phyloP scores from a whole-genome alignment of 2,797 vertebrate genomes.

The Siniperca scherzeri region DNA sequence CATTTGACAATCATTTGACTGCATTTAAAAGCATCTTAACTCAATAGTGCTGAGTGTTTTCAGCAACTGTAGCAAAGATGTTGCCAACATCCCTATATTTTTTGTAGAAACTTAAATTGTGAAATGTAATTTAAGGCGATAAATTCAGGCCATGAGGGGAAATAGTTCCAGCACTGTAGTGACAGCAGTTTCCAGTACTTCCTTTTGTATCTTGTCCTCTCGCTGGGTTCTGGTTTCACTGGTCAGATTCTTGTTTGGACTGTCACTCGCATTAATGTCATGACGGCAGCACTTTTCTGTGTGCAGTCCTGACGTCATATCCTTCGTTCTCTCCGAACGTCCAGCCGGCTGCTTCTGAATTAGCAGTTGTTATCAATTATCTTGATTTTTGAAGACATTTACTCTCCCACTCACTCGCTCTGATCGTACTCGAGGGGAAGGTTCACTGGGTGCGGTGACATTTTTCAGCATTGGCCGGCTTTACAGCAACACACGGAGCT shows the following conservation, averaged over 20 bases:
- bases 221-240: not conserved
- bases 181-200: not conserved
- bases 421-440: too few relatives aligned
- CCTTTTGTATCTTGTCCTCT: too few relatives aligned
- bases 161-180: too few relatives aligned
- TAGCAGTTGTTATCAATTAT: not conserved
- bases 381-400: not conserved
- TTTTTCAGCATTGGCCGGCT: not conserved
- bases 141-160: too few relatives aligned
- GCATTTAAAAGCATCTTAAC: not conserved
- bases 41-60: not conserved
- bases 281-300: not conserved
- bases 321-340: not conserved
- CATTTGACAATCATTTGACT: conserved; percentile 5
- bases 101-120: not conserved
- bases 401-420: not conserved
- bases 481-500: not conserved
- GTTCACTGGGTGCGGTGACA: not conserved
- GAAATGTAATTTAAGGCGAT: not conserved
- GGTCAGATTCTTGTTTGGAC: not conserved
- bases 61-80: not conserved
- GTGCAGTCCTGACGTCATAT: not conserved
- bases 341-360: not conserved
- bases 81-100: not conserved
- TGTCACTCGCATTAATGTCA: not conserved